Evolutionary conservation across 2,888 invertebrate species (phyloP), one percentile per base, ranked within the genome.

Genomic region (Pyrochroa serraticornis): DNA sequence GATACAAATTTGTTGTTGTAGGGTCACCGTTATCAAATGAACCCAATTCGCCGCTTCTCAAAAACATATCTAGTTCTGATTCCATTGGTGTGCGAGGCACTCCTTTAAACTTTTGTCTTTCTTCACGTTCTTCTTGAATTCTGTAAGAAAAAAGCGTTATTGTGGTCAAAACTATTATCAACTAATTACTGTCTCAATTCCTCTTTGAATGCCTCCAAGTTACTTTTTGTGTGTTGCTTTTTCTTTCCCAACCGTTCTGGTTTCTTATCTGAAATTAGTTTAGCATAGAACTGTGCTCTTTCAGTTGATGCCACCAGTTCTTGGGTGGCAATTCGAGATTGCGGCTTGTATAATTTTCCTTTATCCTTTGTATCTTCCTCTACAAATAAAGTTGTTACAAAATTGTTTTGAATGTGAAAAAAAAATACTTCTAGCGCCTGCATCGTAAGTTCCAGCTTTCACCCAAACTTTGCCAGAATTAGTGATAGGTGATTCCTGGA

Each of bases 131-230:
- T 77, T 97, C 96, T 82, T 99, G 99, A 66, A 97, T 96, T 80
- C 96, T 97, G 69, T 47, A 64, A 65, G 39, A 8, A 45, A 8
- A 22, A 7, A 1, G 1, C n/a, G n/a, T 45, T n/a, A 45, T 7
- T 31, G n/a, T 44, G 35, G 30, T 10, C 13, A 33, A 22, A 33
- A 44, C 31, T 41, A 31, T 44, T 37, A 32, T 31, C 38, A 49
- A 79, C 87, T 5, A 22, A 22, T 84, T 78, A 95, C 95, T 92
- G 90, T 83, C 95, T 90, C 38, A 99, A 79, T 80, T 99, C 99
- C 77, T 99, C 98, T 79, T 99, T 99, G 75, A 99, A 99, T 9
- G 95, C 82, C 78, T 99, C 99, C 62, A 99, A 82, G 79, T 99
- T 98, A 75, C 95, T 97, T 75, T 97, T 97, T 65, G 91, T 91